These are phyloP conservation scores for Macrophya annulata DNA, from an alignment of 2,888 invertebrate species.

Conservation along the genomic window DNA sequence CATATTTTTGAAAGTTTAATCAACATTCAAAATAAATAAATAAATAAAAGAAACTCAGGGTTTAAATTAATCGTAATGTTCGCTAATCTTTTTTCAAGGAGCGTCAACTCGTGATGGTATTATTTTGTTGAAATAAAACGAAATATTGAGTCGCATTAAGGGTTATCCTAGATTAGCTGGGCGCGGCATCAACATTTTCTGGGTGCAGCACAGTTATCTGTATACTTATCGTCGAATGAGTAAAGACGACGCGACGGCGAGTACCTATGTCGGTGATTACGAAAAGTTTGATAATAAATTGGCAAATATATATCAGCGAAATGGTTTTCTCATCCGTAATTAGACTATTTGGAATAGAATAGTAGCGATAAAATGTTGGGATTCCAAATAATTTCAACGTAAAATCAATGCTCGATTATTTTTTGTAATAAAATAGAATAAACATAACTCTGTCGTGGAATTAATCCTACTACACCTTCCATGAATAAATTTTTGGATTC, in stretches of 20 bases:
- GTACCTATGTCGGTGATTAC: background rate
- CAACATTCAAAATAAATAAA: too few species aligned
- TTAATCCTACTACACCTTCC: background rate
- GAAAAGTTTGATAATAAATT: background rate
- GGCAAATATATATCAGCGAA: background rate
- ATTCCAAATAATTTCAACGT: background rate
- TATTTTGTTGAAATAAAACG: background rate
- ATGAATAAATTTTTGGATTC: background rate
- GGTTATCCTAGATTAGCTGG: slow-evolving; percentile 31
- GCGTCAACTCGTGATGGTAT: background rate
- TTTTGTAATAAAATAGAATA: background rate
- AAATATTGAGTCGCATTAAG: slow-evolving; percentile 16
- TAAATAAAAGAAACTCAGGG: background rate
- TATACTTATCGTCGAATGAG: background rate
- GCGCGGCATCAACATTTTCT: slow-evolving; percentile 12
- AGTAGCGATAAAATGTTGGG: background rate
- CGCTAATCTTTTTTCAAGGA: background rate
- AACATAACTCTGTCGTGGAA: background rate
- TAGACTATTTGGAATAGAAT: background rate
- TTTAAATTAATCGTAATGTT: slow-evolving; percentile 2
- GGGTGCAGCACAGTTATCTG: slow-evolving; percentile 8
- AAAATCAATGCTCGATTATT: background rate
- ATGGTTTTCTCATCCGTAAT: background rate
- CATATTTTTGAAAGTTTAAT: too few species aligned
- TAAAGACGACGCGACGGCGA: background rate